Evolutionary conservation across 1,140 invertebrate species (phyloP), one percentile per base, ranked within the genome.

Genomic region (Eupristina koningsbergeri): DNA sequence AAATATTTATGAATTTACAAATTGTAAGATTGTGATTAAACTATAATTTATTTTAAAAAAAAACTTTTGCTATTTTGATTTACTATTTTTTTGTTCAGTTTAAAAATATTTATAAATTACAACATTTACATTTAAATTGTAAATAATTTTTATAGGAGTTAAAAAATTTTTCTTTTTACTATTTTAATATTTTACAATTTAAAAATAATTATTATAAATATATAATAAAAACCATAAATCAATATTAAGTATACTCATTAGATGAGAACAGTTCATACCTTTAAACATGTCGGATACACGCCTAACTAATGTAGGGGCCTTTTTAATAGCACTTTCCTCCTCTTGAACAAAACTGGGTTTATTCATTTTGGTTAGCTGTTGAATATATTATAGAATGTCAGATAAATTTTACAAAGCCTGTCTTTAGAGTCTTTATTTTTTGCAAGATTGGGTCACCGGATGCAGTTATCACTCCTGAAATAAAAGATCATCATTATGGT

Each of bases 221-320:
- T 45, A 45, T 45, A 11, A 45, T 7, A 45, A 45, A 45, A 45
- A 45, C 41, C 41, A 45, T 50, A 50, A 15, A 50, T 19, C 17
- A 45, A 63, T 39, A 0, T 6, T 69, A 31, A 34, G 71, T 58
- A 17, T 29, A 36, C 61, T 31, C 58, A 77, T 77, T 34, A 36
- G 17, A 58, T 9, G 3, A n/a, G 39, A 5, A 74, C 22, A 15
- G 15, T 71, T 19, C 19, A 69, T 87, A 92, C 91, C 91, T 87
- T 89, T 92, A 41, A 92, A 88, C 88, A 91, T 89, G 47, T 90
- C 87, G 41, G 91, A 91, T 9, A 92, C 88, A 64, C 90, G 88
- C 85, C 91, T 87, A 1, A 88, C 90, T 26, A 92, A 86, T 31
- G 91, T 92, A 58, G 86, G 86, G 45, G 89, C 89, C 45, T 88